Conservation (phyloP, 2,113 vertebrate genomes). For the Silurus asotus region DNA sequence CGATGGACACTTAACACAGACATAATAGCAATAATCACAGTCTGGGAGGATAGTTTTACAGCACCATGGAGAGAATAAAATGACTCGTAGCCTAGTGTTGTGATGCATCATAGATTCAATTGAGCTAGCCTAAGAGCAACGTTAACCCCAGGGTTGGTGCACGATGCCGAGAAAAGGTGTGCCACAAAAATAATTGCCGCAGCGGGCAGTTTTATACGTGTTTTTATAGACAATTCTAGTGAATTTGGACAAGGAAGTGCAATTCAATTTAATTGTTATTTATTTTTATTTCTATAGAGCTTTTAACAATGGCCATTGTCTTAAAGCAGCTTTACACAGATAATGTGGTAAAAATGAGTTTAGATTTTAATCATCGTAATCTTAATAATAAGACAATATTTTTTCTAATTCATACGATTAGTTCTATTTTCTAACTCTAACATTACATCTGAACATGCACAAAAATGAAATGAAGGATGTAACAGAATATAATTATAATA, state of each 20-base stretch:
- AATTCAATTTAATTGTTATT: no score
- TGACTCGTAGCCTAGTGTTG: constrained; percentile 17
- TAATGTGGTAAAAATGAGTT: no score
- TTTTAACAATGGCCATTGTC: no score
- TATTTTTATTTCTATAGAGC: no score
- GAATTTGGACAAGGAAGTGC: not conserved
- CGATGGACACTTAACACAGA: constrained; percentile 18
- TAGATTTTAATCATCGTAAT: no score
- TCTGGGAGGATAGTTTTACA: constrained; percentile 26
- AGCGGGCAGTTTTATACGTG: not conserved
- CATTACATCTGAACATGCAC: not conserved
- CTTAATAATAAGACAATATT: no score
- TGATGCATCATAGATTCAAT: constrained; percentile 10
- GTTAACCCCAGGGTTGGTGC: not conserved
- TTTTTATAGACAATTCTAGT: not conserved
- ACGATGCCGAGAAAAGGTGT: not conserved
- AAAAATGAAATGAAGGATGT: no score
- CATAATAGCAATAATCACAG: constrained; percentile 21
- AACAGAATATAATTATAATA: not conserved
- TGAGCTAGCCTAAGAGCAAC: not conserved
- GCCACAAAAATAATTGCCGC: not conserved
- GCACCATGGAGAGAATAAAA: constrained; percentile 17
- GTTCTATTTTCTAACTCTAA: not conserved
- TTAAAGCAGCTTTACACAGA: no score
- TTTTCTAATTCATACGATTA: not conserved